A percentile compares a stretch with the other conserved stretches of the same genome.
These are phyloP conservation scores for Hiodon tergisus DNA, from an alignment of 2,113 vertebrate species.

Conservation along the genomic window DNA sequence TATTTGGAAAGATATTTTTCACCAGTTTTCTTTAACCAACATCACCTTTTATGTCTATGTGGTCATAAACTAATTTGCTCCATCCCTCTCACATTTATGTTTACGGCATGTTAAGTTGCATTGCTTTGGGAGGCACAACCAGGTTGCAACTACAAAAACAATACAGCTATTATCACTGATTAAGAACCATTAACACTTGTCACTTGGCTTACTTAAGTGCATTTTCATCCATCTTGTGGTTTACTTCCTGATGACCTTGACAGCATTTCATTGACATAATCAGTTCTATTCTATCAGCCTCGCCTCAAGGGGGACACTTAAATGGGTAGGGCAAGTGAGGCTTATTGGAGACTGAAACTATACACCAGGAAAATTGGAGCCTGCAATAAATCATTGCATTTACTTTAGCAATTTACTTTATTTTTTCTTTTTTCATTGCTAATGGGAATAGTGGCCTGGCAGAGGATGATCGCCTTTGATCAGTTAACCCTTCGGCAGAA, in stretches of 20 bases:
- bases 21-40: too few relatives aligned
- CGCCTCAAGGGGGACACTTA: constrained; percentile 39
- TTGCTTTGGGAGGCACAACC: too few relatives aligned
- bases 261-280: constrained; percentile 46
- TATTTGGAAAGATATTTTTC: too few relatives aligned
- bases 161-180: too few relatives aligned
- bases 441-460: constrained; percentile 11
- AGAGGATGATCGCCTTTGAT: neutral
- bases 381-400: constrained; percentile 51
- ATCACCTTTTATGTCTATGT: too few relatives aligned
- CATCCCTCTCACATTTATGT: too few relatives aligned
- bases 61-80: too few relatives aligned
- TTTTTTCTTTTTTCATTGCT: constrained; percentile 36
- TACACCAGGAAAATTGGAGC: constrained; percentile 54
- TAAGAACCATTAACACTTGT: too few relatives aligned
- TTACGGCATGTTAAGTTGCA: too few relatives aligned
- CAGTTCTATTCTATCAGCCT: constrained; percentile 38
- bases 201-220: too few relatives aligned
- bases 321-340: constrained; percentile 36
- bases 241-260: constrained; percentile 38
- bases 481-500: neutral
- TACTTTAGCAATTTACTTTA: neutral
- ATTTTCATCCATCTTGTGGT: constrained; percentile 27
- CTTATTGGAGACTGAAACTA: constrained; percentile 40
- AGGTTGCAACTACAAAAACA: too few relatives aligned